These are phyloP conservation scores for Sinocyclocheilus grahami DNA, from an alignment of 2,113 vertebrate species.

Conservation along the genomic window DNA sequence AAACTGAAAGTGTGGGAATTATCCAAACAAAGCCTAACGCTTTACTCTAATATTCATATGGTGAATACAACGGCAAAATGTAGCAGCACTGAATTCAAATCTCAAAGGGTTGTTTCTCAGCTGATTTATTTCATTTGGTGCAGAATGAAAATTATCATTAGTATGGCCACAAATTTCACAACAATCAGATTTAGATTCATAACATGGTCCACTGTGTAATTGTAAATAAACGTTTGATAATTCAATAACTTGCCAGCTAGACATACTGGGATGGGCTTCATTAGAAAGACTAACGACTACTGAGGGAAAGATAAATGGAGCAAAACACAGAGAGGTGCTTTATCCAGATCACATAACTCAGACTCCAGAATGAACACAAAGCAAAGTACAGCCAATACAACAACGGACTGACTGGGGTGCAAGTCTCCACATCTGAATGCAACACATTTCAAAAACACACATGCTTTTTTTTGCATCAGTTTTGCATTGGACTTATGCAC, in stretches of 20 bases:
- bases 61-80: too few relatives aligned
- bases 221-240: not conserved
- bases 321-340: not conserved
- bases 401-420: not conserved
- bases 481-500: too few relatives aligned
- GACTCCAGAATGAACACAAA: not conserved
- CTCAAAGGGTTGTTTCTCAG: too few relatives aligned
- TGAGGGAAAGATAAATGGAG: conserved; percentile 3
- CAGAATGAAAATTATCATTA: too few relatives aligned
- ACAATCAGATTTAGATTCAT: not conserved
- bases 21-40: too few relatives aligned
- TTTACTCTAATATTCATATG: too few relatives aligned
- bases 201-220: not conserved
- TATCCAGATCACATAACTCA: not conserved
- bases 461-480: too few relatives aligned
- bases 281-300: not conserved
- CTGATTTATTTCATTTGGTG: too few relatives aligned
- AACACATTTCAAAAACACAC: not conserved
- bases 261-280: not conserved
- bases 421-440: not conserved
- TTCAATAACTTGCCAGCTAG: not conserved
- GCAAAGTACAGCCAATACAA: not conserved
- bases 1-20: too few relatives aligned
- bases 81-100: too few relatives aligned
- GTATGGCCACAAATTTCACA: not conserved